These are phyloP conservation scores for Isichthys henryi DNA, from an alignment of 2,113 vertebrate species.

Conservation along the genomic window DNA sequence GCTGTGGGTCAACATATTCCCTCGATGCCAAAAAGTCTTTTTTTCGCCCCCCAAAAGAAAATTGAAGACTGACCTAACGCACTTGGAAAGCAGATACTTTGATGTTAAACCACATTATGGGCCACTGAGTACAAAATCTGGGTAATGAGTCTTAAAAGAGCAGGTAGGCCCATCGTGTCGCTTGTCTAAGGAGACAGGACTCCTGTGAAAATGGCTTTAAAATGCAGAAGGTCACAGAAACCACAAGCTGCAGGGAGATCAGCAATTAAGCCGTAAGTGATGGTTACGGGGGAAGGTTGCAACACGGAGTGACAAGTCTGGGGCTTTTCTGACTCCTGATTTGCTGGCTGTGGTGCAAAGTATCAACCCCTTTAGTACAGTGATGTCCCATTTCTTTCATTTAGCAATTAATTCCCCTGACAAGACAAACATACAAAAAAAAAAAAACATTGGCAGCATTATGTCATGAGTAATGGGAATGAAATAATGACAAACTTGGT, in stretches of 20 bases:
- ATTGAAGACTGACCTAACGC: neutral
- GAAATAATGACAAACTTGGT: constrained; percentile 17
- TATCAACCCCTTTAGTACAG: neutral
- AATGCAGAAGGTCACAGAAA: neutral
- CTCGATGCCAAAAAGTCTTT: neutral
- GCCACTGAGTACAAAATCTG: neutral
- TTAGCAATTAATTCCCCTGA: neutral
- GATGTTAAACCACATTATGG: neutral
- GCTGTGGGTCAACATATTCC: neutral
- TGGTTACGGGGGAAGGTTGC: neutral
- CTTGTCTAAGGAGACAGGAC: neutral
- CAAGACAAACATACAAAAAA: neutral
- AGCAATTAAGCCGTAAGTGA: neutral
- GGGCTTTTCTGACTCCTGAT: neutral
- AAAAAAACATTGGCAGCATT: constrained; percentile 4
- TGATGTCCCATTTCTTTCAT: neutral
- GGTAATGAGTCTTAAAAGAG: neutral
- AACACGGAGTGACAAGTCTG: neutral
- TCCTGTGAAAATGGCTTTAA: neutral
- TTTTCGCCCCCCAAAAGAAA: neutral
- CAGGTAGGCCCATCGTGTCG: neutral
- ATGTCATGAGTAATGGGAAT: neutral
- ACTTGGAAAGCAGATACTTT: neutral
- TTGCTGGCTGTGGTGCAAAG: too few relatives aligned
- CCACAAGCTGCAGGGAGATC: neutral